Percentiles rank a stretch among this genome's conserved stretches.
Evolutionary conservation across 2,888 invertebrate genomes (phyloP).

Genomic region (Dasypogon diadema): DNA sequence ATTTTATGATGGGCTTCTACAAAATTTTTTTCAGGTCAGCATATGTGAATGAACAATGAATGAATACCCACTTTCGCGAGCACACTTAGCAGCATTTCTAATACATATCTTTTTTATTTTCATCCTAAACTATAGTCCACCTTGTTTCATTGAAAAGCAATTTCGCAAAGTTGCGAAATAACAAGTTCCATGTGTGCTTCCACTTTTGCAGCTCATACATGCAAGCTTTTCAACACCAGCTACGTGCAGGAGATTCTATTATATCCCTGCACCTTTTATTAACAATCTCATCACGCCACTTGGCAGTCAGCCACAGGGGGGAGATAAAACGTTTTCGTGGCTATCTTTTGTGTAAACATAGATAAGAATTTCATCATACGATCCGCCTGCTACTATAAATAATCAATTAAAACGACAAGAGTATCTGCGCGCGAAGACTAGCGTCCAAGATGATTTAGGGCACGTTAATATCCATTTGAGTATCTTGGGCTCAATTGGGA

Average conservation of each 20-base stretch:
- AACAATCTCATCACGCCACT: background rate
- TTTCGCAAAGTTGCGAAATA: background rate
- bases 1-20: too few species aligned
- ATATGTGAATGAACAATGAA: too few species aligned
- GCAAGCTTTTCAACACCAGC: too few species aligned
- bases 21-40: too few species aligned
- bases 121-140: too few species aligned
- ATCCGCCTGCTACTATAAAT: conserved; percentile 30
- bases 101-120: too few species aligned
- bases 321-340: background rate
- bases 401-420: conserved; percentile 34
- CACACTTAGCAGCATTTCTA: too few species aligned
- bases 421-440: background rate
- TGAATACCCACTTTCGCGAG: too few species aligned
- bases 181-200: background rate
- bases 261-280: background rate
- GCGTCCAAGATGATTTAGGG: background rate
- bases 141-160: too few species aligned
- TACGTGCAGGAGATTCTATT: background rate
- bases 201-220: background rate
- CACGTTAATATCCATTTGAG: background rate
- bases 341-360: background rate
- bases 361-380: conserved; percentile 25
- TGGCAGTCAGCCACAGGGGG: background rate
- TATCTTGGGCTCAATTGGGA: background rate